A percentile compares a stretch with the other conserved stretches of the same genome.
phyloP scores from a whole-genome alignment of 2,888 invertebrate species.

The Apodemia duryi region DNA sequence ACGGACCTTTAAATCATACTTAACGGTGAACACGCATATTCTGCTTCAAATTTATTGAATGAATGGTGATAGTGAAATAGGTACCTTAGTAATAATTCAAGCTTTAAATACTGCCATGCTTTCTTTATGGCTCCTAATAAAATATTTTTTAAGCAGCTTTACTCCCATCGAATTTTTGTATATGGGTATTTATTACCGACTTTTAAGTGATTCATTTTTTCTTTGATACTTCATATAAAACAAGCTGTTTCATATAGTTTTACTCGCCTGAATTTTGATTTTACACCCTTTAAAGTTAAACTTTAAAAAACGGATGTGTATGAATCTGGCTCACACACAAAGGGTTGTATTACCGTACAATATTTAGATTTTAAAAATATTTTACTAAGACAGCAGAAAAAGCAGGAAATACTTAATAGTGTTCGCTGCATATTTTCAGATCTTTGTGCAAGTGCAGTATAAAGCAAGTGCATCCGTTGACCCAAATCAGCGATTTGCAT shows the following conservation, averaged over 20 bases:
- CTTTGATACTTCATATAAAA: no score
- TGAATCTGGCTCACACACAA: neutral
- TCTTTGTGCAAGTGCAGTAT: no score
- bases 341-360: neutral
- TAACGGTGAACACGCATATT: conserved; percentile 21
- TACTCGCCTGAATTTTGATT: no score
- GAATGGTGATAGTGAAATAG: conserved; percentile 19
- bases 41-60: conserved; percentile 25
- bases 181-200: neutral
- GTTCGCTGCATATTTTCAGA: no score
- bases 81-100: conserved; percentile 27
- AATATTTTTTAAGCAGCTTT: conserved; percentile 17
- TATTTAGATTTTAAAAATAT: no score
- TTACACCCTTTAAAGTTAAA: no score
- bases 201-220: neutral
- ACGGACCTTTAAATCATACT: conserved; percentile 37
- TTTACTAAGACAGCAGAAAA: no score
- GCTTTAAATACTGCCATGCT: conserved; percentile 14
- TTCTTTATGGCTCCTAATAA: conserved; percentile 20
- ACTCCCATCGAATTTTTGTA: neutral
- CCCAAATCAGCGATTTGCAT: no score
- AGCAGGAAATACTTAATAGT: no score
- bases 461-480: no score
- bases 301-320: neutral
- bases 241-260: no score